Evolutionary conservation across 2,888 invertebrate genomes (phyloP).

Genomic region (Hoplodrina blanda): DNA sequence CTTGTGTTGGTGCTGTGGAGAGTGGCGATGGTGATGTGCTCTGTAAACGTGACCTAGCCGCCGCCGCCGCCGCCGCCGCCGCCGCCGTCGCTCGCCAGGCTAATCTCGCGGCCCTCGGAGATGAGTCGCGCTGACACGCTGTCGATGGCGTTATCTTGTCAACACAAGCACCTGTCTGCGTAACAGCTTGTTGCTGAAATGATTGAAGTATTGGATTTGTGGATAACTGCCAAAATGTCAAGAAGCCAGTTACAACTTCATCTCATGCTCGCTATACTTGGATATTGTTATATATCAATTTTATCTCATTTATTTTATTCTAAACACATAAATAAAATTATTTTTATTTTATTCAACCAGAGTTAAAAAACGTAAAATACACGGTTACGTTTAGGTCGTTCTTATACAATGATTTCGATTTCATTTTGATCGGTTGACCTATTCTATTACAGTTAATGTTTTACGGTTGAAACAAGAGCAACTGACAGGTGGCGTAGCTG

Average conservation of each 20-base stretch:
- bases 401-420: too few relatives aligned
- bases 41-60: constrained; percentile 14
- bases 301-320: too few relatives aligned
- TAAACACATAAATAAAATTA: too few relatives aligned
- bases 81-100: constrained; percentile 15
- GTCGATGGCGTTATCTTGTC: constrained; percentile 58
- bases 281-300: not conserved
- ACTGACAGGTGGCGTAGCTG: too few relatives aligned
- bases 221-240: not conserved
- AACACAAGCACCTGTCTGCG: constrained; percentile 47
- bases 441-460: too few relatives aligned
- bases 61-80: constrained; percentile 8
- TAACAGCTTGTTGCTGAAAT: constrained; percentile 8
- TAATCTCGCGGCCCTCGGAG: constrained; percentile 24
- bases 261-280: not conserved
- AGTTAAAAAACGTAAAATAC: too few relatives aligned
- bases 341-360: too few relatives aligned
- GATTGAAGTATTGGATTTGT: not conserved
- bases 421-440: too few relatives aligned
- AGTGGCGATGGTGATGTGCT: not conserved
- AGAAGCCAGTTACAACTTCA: not conserved
- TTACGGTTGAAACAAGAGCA: too few relatives aligned
- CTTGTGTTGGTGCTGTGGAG: too few relatives aligned
- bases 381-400: too few relatives aligned
- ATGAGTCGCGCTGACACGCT: constrained; percentile 29